Percentiles rank a stretch among this genome's conserved stretches.
Evolutionary conservation across 2,797 vertebrate species (phyloP).

Genomic region (Cygnus olor): DNA sequence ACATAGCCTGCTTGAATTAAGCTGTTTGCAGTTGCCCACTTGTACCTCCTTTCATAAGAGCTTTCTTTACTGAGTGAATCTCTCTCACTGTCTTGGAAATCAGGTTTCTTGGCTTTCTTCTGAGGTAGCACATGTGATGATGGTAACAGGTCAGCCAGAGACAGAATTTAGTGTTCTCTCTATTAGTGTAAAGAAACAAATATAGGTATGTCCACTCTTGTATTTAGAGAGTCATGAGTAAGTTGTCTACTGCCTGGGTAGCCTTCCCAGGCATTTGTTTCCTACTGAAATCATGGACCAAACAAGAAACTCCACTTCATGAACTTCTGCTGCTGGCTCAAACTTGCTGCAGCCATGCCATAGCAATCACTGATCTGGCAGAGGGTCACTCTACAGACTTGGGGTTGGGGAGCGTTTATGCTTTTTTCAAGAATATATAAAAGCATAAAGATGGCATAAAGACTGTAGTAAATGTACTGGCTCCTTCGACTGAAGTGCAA

Average conservation of each 20-base stretch:
- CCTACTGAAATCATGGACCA: not conserved
- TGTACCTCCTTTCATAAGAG: not conserved
- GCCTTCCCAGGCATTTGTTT: not conserved
- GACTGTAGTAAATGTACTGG: not conserved
- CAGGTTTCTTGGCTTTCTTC: not conserved
- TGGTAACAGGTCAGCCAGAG: not conserved
- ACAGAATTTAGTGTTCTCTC: not conserved
- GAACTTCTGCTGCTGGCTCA: not conserved
- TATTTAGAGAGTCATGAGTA: not conserved
- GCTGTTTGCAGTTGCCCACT: not conserved
- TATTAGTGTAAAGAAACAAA: not conserved
- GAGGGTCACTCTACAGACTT: not conserved
- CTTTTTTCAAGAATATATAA: not conserved
- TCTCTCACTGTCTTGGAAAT: not conserved
- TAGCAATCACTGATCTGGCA: not conserved
- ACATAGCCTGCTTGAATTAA: not conserved
- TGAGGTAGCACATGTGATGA: not conserved
- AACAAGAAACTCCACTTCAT: not conserved
- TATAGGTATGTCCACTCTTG: not conserved
- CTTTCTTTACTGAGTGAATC: not conserved
- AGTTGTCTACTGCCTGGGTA: not conserved
- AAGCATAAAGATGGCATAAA: not conserved
- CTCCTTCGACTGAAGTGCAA: not conserved
- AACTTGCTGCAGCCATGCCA: not conserved
- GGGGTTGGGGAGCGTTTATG: not conserved